Conservation (phyloP, 2,797 vertebrate genomes). For the Silurus lanzhouensis region DNA sequence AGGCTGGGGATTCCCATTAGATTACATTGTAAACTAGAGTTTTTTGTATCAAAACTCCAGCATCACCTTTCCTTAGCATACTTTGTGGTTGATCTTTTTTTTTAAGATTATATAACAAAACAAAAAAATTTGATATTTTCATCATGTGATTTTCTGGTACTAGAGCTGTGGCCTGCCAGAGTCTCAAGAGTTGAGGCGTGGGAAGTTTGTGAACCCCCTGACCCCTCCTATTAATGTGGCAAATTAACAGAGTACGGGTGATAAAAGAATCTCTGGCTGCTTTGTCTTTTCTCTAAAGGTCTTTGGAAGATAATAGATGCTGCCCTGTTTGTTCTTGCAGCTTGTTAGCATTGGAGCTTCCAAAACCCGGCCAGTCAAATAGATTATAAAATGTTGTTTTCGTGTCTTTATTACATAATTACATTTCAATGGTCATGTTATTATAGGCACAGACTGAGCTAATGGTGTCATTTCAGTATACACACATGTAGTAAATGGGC, state of each 20-base stretch:
- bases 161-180: neutral
- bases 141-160: neutral
- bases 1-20: neutral
- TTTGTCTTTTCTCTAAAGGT: slow-evolving; percentile 30
- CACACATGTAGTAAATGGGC: slow-evolving; percentile 65
- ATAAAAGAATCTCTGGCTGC: slow-evolving; percentile 20
- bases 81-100: neutral
- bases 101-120: neutral
- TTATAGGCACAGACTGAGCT: neutral
- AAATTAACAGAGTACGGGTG: slow-evolving; percentile 18
- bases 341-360: slow-evolving; percentile 21
- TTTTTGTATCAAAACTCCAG: neutral
- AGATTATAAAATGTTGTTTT: neutral
- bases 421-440: neutral
- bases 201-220: slow-evolving; percentile 35
- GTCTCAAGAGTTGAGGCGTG: slow-evolving; percentile 18
- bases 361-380: neutral
- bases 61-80: neutral
- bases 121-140: neutral
- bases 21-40: neutral
- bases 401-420: neutral
- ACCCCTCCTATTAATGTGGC: slow-evolving; percentile 31
- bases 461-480: slow-evolving; percentile 48
- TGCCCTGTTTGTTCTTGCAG: slow-evolving; percentile 14
- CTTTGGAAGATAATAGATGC: slow-evolving; percentile 12